A percentile compares a stretch with the other conserved stretches of the same genome.
These are phyloP conservation scores for Esox lucius DNA, from an alignment of 2,797 vertebrate genomes.

Conservation along the genomic window DNA sequence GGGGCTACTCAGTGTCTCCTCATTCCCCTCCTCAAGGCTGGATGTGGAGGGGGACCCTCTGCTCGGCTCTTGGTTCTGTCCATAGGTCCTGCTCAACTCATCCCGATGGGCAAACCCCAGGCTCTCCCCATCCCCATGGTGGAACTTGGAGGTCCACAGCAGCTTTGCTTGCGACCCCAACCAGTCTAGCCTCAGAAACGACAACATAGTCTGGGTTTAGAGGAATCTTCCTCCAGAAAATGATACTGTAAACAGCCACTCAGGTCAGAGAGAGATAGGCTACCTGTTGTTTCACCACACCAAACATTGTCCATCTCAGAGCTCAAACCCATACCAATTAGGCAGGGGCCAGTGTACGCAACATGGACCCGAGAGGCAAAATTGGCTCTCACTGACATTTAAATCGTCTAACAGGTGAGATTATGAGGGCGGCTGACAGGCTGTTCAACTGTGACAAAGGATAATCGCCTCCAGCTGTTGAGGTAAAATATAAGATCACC, in stretches of 20 bases:
- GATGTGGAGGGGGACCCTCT: constrained; percentile 27
- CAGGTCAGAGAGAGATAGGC: constrained; percentile 50
- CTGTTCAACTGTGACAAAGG: constrained; percentile 33
- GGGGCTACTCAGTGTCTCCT: constrained; percentile 32
- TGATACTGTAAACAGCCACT: constrained; percentile 29
- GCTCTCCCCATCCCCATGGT: constrained; percentile 54
- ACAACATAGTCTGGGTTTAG: background rate
- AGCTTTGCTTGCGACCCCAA: constrained; percentile 36
- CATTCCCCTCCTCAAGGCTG: constrained; percentile 37
- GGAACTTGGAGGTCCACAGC: constrained; percentile 43
- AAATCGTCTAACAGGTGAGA: constrained; percentile 55
- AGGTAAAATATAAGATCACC: constrained; percentile 10
- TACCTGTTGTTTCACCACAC: constrained; percentile 17
- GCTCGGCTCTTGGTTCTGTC: constrained; percentile 28
- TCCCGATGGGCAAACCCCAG: constrained; percentile 63
- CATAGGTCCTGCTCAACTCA: constrained; percentile 53
- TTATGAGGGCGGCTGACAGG: constrained; percentile 43
- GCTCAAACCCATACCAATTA: background rate
- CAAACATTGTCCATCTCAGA: constrained; percentile 1
- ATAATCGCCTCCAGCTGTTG: constrained; percentile 23
- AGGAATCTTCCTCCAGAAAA: constrained; percentile 40
- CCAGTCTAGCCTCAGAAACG: background rate
- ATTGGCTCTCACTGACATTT: constrained; percentile 42
- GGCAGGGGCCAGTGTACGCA: background rate
- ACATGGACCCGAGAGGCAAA: constrained; percentile 53